Conservation (phyloP, 2,797 vertebrate genomes). For the Phoxinus dragarum region DNA sequence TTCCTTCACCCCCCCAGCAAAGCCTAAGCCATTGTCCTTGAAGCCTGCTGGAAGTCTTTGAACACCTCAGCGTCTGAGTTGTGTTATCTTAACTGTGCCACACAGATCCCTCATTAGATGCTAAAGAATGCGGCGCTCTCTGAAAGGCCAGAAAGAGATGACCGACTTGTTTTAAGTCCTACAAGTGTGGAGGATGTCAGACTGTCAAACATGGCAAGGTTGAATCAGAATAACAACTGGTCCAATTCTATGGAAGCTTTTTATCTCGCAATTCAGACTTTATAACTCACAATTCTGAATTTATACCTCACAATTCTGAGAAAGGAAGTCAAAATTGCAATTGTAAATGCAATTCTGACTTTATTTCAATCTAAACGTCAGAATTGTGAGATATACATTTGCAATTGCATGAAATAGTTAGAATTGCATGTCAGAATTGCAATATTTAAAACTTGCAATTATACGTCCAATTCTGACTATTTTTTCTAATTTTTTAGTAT, state of each 20-base stretch:
- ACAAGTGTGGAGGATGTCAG: background rate
- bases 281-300: background rate
- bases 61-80: conserved; percentile 5
- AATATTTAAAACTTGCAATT: too few relatives aligned
- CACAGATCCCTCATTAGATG: conserved; percentile 10
- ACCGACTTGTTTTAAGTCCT: background rate
- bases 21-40: conserved; percentile 1
- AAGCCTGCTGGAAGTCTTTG: conserved; percentile 1
- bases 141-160: background rate
- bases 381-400: background rate
- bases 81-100: background rate
- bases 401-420: background rate
- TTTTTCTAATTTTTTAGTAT: too few relatives aligned
- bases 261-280: background rate
- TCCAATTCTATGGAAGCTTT: background rate
- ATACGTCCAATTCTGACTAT: too few relatives aligned
- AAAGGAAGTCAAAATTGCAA: background rate
- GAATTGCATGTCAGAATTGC: background rate
- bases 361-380: too few relatives aligned
- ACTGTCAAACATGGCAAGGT: background rate
- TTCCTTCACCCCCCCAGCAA: background rate
- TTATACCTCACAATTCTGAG: background rate
- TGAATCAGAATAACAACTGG: background rate
- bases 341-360: background rate
- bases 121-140: conserved; percentile 4